phyloP scores from a whole-genome alignment of 1,140 invertebrate genomes.

The Drosophila bifasciata region DNA sequence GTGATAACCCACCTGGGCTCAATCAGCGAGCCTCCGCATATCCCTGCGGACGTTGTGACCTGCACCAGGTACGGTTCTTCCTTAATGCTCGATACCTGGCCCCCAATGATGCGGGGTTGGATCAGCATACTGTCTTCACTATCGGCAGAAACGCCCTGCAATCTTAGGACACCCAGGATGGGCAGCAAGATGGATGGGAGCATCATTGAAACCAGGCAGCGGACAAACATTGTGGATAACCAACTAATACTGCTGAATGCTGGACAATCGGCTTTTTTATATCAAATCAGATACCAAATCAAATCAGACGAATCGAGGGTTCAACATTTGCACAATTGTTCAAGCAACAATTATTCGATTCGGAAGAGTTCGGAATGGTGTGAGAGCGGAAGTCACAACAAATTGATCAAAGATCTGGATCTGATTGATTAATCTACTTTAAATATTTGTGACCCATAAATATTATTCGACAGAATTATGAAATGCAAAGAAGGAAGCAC shows the following conservation, averaged over 20 bases:
- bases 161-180: not conserved
- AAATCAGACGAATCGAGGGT: conserved; percentile 18
- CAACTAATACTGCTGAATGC: not conserved
- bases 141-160: not conserved
- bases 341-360: conserved; percentile 2
- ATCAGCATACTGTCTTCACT: conserved; percentile 7
- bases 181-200: conserved; percentile 27
- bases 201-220: conserved; percentile 24
- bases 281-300: not conserved
- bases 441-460: too few relatives aligned
- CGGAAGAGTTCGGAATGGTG: conserved; percentile 5
- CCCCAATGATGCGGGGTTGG: conserved; percentile 66
- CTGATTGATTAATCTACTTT: too few relatives aligned
- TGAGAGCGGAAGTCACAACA: conserved; percentile 6
- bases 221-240: conserved; percentile 20
- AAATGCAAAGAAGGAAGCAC: too few relatives aligned
- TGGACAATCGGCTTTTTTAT: conserved; percentile 18
- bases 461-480: too few relatives aligned
- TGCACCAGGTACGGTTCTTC: conserved; percentile 61
- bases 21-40: conserved; percentile 64
- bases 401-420: too few relatives aligned
- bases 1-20: conserved; percentile 58
- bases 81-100: conserved; percentile 43
- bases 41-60: conserved; percentile 33
- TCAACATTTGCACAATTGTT: conserved; percentile 70